These are phyloP conservation scores for Cepaea hortensis DNA, from an alignment of 2,888 invertebrate species.

Conservation along the genomic window DNA sequence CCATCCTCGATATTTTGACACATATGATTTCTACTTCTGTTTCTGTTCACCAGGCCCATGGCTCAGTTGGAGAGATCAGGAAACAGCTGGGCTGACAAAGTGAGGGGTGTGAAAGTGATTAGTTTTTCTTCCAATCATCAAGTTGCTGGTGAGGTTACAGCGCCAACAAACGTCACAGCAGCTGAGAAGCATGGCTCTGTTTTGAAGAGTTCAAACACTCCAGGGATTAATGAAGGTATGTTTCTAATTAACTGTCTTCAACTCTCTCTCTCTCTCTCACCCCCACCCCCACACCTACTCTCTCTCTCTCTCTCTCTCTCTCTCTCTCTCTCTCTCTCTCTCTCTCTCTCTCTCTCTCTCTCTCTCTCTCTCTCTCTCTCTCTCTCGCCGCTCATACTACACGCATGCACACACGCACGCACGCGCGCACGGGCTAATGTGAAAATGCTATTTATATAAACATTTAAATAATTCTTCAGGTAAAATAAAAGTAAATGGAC, in stretches of 20 bases:
- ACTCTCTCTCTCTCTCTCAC: neutral
- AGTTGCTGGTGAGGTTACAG: slow-evolving; percentile 1
- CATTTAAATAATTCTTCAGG: too few relatives aligned
- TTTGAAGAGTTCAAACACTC: slow-evolving; percentile 10
- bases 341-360: neutral
- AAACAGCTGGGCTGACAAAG: slow-evolving; percentile 77
- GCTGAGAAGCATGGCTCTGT: slow-evolving; percentile 5
- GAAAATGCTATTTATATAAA: too few relatives aligned
- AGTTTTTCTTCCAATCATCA: slow-evolving; percentile 34
- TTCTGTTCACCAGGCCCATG: slow-evolving; percentile 7
- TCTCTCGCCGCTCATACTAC: too few relatives aligned
- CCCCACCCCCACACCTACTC: neutral
- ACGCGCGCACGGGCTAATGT: too few relatives aligned
- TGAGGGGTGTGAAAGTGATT: slow-evolving; percentile 68
- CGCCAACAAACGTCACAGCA: neutral
- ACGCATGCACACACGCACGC: too few relatives aligned
- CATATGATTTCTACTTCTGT: neutral
- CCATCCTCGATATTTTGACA: too few relatives aligned
- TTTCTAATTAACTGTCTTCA: neutral
- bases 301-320: neutral
- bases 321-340: neutral
- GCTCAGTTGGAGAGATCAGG: slow-evolving; percentile 52
- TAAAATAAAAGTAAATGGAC: too few relatives aligned
- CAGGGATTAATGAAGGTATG: slow-evolving; percentile 27
- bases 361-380: neutral